These are phyloP conservation scores for Haemorhous mexicanus DNA, from an alignment of 2,113 vertebrate genomes.

Conservation along the genomic window DNA sequence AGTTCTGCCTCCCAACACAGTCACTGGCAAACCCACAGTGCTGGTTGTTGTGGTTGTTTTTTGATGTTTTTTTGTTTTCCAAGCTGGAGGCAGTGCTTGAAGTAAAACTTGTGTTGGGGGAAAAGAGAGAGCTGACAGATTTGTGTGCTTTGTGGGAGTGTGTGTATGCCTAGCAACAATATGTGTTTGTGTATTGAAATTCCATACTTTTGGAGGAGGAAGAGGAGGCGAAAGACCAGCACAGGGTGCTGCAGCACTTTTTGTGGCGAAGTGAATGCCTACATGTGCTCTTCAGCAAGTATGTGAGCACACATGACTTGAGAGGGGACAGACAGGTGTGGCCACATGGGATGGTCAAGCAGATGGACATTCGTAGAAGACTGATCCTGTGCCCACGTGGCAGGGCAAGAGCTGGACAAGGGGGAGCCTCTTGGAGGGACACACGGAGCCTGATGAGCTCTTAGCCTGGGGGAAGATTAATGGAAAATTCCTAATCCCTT, in stretches of 20 bases:
- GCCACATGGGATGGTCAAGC: background rate
- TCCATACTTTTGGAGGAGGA: background rate
- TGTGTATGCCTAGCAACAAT: constrained; percentile 46
- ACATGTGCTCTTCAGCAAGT: fast-evolving
- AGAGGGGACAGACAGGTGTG: background rate
- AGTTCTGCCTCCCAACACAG: background rate
- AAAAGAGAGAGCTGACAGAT: constrained; percentile 15
- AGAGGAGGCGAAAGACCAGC: background rate
- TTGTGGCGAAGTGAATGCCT: background rate
- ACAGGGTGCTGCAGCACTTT: background rate
- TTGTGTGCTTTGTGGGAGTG: constrained; percentile 22
- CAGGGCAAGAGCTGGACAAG: background rate
- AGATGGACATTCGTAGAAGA: background rate
- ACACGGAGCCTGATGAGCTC: background rate
- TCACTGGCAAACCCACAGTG: background rate
- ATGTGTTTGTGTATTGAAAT: constrained; percentile 25
- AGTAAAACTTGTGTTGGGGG: constrained; percentile 30
- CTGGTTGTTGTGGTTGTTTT: background rate
- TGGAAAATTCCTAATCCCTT: constrained; percentile 60
- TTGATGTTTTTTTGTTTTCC: constrained; percentile 2
- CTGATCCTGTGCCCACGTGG: fast-evolving
- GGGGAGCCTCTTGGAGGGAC: background rate
- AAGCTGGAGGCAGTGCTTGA: background rate
- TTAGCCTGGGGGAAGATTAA: background rate
- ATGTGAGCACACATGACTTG: fast-evolving